These are phyloP conservation scores for Cerceris rybyensis DNA, from an alignment of 2,888 invertebrate species.

Conservation along the genomic window DNA sequence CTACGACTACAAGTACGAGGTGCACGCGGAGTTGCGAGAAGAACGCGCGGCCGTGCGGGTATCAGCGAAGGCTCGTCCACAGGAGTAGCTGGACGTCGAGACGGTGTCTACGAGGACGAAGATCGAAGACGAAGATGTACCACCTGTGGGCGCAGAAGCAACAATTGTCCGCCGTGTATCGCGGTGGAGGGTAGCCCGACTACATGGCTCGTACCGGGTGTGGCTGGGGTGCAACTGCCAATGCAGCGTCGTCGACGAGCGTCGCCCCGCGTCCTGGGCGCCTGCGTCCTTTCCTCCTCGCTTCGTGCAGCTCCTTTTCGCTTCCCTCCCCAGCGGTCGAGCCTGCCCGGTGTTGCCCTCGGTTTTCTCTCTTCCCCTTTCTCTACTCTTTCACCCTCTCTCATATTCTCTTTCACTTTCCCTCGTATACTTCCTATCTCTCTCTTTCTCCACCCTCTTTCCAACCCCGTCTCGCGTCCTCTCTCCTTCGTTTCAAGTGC, in stretches of 20 bases:
- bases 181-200: constrained; percentile 81
- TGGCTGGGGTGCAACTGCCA: constrained; percentile 80
- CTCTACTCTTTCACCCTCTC: constrained; percentile 27
- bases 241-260: constrained; percentile 68
- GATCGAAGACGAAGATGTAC: constrained; percentile 75
- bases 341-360: constrained; percentile 24
- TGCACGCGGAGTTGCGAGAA: constrained; percentile 28
- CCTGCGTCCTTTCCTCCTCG: constrained; percentile 70
- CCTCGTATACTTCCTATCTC: not conserved
- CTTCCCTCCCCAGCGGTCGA: constrained; percentile 32
- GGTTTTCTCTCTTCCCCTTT: constrained; percentile 5
- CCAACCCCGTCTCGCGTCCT: not conserved
- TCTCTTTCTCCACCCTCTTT: not conserved
- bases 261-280: constrained; percentile 71
- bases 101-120: constrained; percentile 57
- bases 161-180: constrained; percentile 81
- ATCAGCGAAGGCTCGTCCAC: constrained; percentile 15
- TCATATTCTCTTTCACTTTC: constrained; percentile 33
- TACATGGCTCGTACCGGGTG: constrained; percentile 82
- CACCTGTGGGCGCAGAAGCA: constrained; percentile 82
- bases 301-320: constrained; percentile 66
- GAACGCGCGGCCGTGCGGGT: constrained; percentile 7
- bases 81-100: constrained; percentile 23
- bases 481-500: not conserved
- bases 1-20: constrained; percentile 22